A percentile compares a stretch with the other conserved stretches of the same genome.
Conservation (phyloP, 2,888 invertebrate species). For the Onthophagus sagittarius region DNA sequence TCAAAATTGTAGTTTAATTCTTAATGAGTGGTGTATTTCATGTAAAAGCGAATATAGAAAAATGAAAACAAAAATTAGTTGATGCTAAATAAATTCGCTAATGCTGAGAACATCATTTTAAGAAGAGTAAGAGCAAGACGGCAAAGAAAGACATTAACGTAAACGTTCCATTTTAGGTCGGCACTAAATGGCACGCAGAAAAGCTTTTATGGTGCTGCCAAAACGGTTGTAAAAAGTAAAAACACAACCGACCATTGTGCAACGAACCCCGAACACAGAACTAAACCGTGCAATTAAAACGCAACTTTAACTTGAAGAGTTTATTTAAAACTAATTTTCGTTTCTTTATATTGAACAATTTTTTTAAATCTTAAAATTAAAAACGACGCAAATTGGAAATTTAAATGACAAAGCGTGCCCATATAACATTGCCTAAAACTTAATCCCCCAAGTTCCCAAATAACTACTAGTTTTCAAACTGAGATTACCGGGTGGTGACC, state of each 20-base stretch:
- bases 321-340: background rate
- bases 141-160: constrained; percentile 13
- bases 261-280: background rate
- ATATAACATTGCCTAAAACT: background rate
- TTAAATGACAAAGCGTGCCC: background rate
- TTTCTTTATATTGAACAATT: background rate
- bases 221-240: background rate
- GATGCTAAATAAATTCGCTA: too few species aligned
- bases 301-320: background rate
- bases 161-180: constrained; percentile 2
- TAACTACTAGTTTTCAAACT: background rate
- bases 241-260: background rate
- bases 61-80: too few species aligned
- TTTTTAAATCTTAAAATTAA: too few species aligned
- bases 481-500: background rate
- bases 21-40: too few species aligned
- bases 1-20: too few species aligned
- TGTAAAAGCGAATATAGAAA: too few species aligned
- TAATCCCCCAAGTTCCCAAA: background rate
- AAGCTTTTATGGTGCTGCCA: constrained; percentile 4
- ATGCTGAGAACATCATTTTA: too few species aligned
- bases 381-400: too few species aligned
- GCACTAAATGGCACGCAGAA: constrained; percentile 1
- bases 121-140: background rate
- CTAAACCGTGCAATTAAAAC: background rate